Percentiles rank a stretch among this genome's conserved stretches.
phyloP scores from a whole-genome alignment of 1,140 invertebrate genomes.

The Hycleus phaleratus region DNA sequence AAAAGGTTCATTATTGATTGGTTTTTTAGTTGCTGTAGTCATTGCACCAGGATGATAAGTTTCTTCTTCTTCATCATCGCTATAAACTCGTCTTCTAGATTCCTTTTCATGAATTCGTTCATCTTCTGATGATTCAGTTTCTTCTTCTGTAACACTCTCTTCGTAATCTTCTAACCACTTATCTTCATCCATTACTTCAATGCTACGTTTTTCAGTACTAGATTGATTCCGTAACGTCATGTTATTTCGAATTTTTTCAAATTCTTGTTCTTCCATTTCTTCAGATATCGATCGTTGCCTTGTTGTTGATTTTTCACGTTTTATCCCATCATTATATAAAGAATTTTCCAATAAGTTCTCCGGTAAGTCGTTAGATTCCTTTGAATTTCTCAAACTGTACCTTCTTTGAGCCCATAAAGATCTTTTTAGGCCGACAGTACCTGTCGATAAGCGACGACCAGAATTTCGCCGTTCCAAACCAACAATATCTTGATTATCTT shows the following conservation, averaged over 20 bases:
- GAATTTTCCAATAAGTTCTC: slow-evolving; percentile 20
- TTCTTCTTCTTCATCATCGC: slow-evolving; percentile 51
- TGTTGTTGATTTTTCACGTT: slow-evolving; percentile 12
- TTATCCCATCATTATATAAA: slow-evolving; percentile 8
- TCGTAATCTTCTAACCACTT: slow-evolving; percentile 37
- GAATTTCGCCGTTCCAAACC: slow-evolving; percentile 32
- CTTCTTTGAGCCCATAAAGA: slow-evolving; percentile 32
- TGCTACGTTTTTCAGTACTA: slow-evolving; percentile 25
- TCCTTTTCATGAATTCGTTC: slow-evolving; percentile 2
- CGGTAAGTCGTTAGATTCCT: slow-evolving; percentile 28
- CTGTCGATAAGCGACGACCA: slow-evolving; percentile 30
- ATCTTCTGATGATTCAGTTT: slow-evolving; percentile 30
- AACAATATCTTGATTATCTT: slow-evolving; percentile 25
- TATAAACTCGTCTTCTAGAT: slow-evolving; percentile 16
- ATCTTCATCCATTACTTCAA: slow-evolving; percentile 30
- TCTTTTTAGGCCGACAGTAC: slow-evolving; percentile 25
- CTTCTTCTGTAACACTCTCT: slow-evolving; percentile 32
- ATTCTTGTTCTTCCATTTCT: slow-evolving; percentile 34
- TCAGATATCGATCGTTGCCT: slow-evolving; percentile 30
- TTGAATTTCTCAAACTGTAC: slow-evolving; percentile 34
- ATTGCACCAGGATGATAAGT: slow-evolving; percentile 58
- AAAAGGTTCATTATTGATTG: slow-evolving; percentile 46
- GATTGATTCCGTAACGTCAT: slow-evolving; percentile 18
- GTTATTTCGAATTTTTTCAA: slow-evolving; percentile 27
- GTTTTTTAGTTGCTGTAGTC: slow-evolving; percentile 24